Evolutionary conservation across 2,113 vertebrate genomes (phyloP), one percentile per base, ranked within the genome.

Genomic region (Delphinus delphis): DNA sequence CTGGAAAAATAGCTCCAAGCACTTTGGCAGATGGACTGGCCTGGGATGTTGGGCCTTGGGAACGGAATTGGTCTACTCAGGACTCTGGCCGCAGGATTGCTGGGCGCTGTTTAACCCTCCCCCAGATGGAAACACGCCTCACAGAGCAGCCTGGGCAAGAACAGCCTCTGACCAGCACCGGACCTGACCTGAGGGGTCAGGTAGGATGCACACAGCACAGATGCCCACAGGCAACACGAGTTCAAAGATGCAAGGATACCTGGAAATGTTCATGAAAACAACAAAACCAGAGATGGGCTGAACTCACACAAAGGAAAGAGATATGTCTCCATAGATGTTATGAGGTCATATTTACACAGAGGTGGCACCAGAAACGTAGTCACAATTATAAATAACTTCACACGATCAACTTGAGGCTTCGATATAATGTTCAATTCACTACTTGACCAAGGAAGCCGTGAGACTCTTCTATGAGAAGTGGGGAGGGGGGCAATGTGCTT

Each of bases 361-460:
- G 44, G 53, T 36, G 11, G 47, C 44, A 33, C 17, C 60, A 12
- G 25, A 4, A 60, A 10, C 28, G 25, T 18, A 11, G 38, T 36
- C 55, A 58, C 76, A 9, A 0, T 67, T 6, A 31, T 5, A 26
- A 50, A 21, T 20, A 93, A 6, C 44, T 44, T 68, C 33, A 6
- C 25, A 38, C 0, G 12, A 36, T 6, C 6, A 1, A 1, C 38
- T 9, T 0, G 26, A 50, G 2, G 15, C 38, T n/a, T n/a, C 25
- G 12, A 38, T 5, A 25, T 7, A 18, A n/a, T 70, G 73, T 36
- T n/a, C 65, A 28, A 8, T 25, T 62, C 38, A 3, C 15, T 4
- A 2, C 0, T 26, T n/a, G 2, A 2, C 3, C 1, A 8, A 10
- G 21, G 4, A 12, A 20, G 23, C 0, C 0, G 44, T 0, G 31